Percentiles rank a stretch among this genome's conserved stretches.
Conservation (phyloP, 2,113 vertebrate genomes). For the Eubucco bourcierii region DNA sequence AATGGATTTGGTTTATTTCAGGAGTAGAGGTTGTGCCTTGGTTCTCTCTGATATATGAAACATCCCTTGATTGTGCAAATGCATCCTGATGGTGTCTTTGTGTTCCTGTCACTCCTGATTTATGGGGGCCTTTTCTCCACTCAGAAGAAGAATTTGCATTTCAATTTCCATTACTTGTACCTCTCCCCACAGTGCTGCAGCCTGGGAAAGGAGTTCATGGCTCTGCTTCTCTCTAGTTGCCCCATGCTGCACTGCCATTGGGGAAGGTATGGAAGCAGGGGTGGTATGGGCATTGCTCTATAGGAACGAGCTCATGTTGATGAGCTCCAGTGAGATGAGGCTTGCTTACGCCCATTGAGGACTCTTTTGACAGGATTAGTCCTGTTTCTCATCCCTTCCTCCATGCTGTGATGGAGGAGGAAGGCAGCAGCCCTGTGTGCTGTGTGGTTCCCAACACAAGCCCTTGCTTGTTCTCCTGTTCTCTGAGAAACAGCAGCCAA, state of each 20-base stretch:
- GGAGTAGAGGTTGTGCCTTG: slow-evolving; percentile 50
- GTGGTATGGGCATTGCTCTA: neutral
- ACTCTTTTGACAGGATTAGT: neutral
- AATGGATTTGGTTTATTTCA: slow-evolving; percentile 64
- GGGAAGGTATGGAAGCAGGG: fast-evolving
- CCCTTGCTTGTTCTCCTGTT: fast-evolving
- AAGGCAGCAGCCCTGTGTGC: neutral
- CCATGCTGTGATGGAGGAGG: neutral
- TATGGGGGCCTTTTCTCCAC: slow-evolving; percentile 64
- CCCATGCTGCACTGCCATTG: fast-evolving
- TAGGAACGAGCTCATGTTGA: neutral
- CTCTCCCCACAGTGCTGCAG: neutral
- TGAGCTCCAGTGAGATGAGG: neutral
- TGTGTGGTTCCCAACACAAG: neutral
- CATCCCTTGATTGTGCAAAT: slow-evolving; percentile 70
- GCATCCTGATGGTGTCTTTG: slow-evolving; percentile 72
- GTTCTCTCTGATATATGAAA: slow-evolving; percentile 64
- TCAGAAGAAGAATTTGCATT: slow-evolving; percentile 64
- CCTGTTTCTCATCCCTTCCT: neutral
- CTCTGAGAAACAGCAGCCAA: neutral
- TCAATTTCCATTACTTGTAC: slow-evolving; percentile 47
- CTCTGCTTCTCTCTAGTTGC: neutral
- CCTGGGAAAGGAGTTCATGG: neutral
- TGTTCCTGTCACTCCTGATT: slow-evolving; percentile 74
- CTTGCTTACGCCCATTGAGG: neutral